Evolutionary conservation across 2,113 vertebrate genomes (phyloP).

Genomic region (Numida meleagris): DNA sequence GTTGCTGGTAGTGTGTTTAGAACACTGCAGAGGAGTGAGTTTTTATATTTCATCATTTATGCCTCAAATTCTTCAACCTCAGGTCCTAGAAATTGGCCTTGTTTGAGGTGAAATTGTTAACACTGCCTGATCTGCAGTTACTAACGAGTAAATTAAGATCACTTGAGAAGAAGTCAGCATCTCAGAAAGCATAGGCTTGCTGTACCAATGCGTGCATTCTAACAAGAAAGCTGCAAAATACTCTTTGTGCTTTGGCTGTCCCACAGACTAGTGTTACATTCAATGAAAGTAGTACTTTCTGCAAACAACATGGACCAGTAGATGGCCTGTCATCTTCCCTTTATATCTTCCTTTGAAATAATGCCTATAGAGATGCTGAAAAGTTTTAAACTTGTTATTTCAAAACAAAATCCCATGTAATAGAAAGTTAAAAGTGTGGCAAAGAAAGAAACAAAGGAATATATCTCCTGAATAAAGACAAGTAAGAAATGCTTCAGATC

Average conservation of each 20-base stretch:
- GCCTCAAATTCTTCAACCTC: neutral
- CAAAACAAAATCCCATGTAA: neutral
- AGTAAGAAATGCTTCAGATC: neutral
- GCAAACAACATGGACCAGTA: neutral
- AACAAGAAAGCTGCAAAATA: neutral
- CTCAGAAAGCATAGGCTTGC: neutral
- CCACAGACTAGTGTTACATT: neutral
- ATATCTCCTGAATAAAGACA: rapidly evolving
- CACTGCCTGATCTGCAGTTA: neutral
- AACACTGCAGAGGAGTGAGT: neutral
- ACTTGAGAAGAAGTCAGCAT: neutral
- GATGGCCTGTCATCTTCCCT: neutral
- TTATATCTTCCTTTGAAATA: neutral
- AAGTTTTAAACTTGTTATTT: neutral
- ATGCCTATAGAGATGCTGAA: neutral
- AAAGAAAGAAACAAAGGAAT: neutral
- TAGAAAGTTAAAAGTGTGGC: neutral
- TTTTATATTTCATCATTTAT: neutral
- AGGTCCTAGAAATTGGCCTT: neutral
- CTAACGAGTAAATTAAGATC: neutral
- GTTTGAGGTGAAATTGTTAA: neutral
- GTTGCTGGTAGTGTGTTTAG: neutral
- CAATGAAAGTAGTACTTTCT: neutral
- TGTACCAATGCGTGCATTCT: rapidly evolving
- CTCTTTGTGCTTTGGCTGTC: neutral